Evolutionary conservation across 2,797 vertebrate species (phyloP).

Genomic region (Telmatherina bonti): DNA sequence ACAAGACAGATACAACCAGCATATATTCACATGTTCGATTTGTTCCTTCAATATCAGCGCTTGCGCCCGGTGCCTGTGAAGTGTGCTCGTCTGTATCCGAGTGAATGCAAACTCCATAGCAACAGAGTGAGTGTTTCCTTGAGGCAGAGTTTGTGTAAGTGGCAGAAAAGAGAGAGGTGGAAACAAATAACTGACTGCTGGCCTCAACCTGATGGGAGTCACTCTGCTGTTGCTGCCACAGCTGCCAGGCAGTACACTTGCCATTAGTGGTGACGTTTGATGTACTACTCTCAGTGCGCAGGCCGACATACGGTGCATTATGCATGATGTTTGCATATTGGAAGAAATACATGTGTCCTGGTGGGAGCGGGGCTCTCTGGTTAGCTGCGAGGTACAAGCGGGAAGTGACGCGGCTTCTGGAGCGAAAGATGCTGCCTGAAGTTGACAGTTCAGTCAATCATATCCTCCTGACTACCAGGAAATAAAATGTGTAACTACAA

Average conservation of each 20-base stretch:
- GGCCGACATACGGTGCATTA: conserved; percentile 45
- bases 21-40: conserved; percentile 7
- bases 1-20: background rate
- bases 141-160: conserved; percentile 40
- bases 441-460: background rate
- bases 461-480: no score
- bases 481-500: no score
- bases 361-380: background rate
- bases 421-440: background rate
- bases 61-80: conserved; percentile 11
- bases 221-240: conserved; percentile 31
- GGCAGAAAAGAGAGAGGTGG: conserved; percentile 42
- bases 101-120: conserved; percentile 62
- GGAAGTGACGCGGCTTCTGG: background rate
- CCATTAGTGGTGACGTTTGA: conserved; percentile 52
- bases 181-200: conserved; percentile 56
- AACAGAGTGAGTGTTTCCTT: conserved; percentile 61
- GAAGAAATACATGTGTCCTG: conserved; percentile 18
- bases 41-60: conserved; percentile 24
- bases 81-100: conserved; percentile 6
- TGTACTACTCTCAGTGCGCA: conserved; percentile 15
- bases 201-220: conserved; percentile 48
- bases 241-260: conserved; percentile 19
- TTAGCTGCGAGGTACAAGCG: background rate
- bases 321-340: conserved; percentile 56